Conservation (phyloP, 2,888 invertebrate genomes). For the Ophion ventricosus region DNA sequence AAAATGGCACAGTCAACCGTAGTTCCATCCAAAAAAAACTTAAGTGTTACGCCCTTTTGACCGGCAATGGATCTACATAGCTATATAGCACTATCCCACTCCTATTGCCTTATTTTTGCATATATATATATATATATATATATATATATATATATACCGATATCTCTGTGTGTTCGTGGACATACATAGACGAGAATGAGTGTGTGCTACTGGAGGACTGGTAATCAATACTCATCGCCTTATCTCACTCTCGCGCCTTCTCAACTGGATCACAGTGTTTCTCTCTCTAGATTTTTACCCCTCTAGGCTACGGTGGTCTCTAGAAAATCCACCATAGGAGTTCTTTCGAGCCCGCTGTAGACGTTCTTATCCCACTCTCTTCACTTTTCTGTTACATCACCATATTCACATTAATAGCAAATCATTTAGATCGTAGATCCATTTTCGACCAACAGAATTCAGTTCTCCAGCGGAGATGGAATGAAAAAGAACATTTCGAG, state of each 20-base stretch:
- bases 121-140: slow-evolving; percentile 1
- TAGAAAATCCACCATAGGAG: slow-evolving; percentile 15
- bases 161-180: neutral
- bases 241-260: slow-evolving; percentile 68
- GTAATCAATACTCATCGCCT: slow-evolving; percentile 78
- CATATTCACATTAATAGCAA: slow-evolving; percentile 22
- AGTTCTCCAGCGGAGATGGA: slow-evolving; percentile 12
- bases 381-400: neutral
- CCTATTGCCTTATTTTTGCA: slow-evolving; percentile 27
- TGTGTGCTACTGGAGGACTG: slow-evolving; percentile 61
- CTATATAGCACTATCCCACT: slow-evolving; percentile 22
- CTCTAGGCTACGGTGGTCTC: slow-evolving; percentile 10
- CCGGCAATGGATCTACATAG: neutral
- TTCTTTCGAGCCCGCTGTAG: slow-evolving; percentile 5
- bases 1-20: neutral
- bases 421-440: slow-evolving; percentile 10
- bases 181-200: slow-evolving; percentile 6
- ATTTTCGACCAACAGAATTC: neutral
- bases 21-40: neutral
- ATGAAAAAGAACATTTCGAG: slow-evolving; percentile 44
- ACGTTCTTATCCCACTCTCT: neutral
- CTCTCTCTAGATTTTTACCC: slow-evolving; percentile 34
- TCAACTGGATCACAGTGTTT: slow-evolving; percentile 34
- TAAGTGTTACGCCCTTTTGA: neutral
- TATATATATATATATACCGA: neutral